These are phyloP conservation scores for Eupristina koningsbergeri DNA, from an alignment of 1,140 invertebrate genomes.

Conservation along the genomic window DNA sequence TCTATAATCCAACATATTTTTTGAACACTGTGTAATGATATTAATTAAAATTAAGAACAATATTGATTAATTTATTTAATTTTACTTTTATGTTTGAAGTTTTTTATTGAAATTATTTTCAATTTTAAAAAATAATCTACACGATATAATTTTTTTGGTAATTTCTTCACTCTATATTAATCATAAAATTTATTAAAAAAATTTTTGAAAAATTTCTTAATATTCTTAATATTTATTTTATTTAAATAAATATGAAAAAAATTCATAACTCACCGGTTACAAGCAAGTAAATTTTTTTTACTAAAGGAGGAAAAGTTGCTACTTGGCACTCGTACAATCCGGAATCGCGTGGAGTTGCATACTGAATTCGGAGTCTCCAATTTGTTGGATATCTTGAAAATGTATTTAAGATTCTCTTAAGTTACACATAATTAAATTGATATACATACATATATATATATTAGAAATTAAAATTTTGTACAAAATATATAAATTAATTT, in stretches of 20 bases:
- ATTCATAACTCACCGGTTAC: conserved; percentile 61
- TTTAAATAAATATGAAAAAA: conserved; percentile 24
- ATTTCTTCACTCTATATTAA: no score
- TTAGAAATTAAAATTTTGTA: conserved; percentile 1
- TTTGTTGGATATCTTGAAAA: conserved; percentile 81
- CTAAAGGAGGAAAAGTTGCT: conserved; percentile 82
- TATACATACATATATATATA: not conserved
- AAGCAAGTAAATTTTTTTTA: conserved; percentile 67
- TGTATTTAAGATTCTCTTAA: conserved; percentile 3
- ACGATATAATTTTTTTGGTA: no score
- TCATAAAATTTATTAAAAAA: no score
- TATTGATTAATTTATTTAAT: no score
- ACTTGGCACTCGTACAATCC: conserved; percentile 90
- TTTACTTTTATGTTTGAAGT: no score
- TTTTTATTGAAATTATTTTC: no score
- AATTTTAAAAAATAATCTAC: no score
- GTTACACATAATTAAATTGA: not conserved
- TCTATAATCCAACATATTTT: no score
- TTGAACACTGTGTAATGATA: no score
- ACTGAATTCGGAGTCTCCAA: conserved; percentile 86
- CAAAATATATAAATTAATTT: not conserved
- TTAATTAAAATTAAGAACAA: no score
- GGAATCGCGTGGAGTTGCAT: conserved; percentile 81
- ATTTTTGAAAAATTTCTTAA: no score
- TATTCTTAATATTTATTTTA: no score